phyloP scores from a whole-genome alignment of 1,140 invertebrate genomes.

The Oryctes rhinoceros region DNA sequence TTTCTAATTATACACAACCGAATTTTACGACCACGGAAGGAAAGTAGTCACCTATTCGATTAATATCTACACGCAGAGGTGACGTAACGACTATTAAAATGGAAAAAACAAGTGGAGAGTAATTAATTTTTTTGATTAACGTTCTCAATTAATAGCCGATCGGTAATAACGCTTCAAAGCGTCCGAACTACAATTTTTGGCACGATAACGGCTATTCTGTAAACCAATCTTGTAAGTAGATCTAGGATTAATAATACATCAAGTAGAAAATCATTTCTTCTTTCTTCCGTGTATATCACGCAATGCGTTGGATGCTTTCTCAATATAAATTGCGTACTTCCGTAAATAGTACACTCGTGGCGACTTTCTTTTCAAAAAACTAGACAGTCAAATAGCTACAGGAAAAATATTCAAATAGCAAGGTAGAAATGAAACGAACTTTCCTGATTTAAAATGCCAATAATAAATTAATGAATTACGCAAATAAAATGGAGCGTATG shows the following conservation, averaged over 20 bases:
- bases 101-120: background rate
- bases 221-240: background rate
- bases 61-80: background rate
- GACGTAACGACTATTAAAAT: conserved; percentile 4
- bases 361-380: conserved; percentile 17
- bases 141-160: background rate
- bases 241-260: background rate
- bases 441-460: no score
- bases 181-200: no score
- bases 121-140: conserved; percentile 1
- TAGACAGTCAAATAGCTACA: background rate
- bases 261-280: background rate
- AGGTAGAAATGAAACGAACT: background rate
- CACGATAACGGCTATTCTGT: background rate
- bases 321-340: background rate
- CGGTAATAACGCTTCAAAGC: background rate
- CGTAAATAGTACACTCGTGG: background rate
- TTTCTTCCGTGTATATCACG: background rate
- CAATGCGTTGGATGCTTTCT: conserved; percentile 13
- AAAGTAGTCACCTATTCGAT: background rate
- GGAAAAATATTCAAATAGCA: background rate
- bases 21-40: conserved; percentile 5
- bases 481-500: no score
- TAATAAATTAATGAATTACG: no score
- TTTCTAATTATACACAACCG: background rate